Evolutionary conservation across 2,888 invertebrate genomes (phyloP).

Genomic region (Drosophila nr. perissopoda): DNA sequence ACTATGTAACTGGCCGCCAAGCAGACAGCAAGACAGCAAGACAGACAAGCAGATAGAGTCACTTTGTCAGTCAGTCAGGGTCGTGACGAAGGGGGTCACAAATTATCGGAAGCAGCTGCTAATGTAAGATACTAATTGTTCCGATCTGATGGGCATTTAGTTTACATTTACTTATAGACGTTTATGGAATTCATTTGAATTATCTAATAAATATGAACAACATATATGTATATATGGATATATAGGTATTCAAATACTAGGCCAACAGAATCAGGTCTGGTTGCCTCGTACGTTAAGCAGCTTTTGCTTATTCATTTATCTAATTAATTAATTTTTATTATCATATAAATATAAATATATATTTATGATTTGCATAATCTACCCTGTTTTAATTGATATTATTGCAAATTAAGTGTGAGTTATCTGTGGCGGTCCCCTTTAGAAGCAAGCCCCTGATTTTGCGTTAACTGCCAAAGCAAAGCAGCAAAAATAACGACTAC

Average conservation of each 20-base stretch:
- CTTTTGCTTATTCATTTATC: not conserved
- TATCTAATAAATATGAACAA: not conserved
- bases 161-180: not conserved
- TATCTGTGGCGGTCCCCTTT: not conserved
- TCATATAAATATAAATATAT: not conserved
- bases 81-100: constrained; percentile 42
- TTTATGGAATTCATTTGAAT: not conserved
- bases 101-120: constrained; percentile 11
- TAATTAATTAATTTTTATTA: not conserved
- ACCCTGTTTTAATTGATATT: not conserved
- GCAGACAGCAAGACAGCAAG: constrained; percentile 26
- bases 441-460: constrained; percentile 28
- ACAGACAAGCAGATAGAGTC: constrained; percentile 1
- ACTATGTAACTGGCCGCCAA: constrained; percentile 57
- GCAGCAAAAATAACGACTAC: constrained; percentile 8
- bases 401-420: not conserved
- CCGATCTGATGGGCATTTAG: not conserved
- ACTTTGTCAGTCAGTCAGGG: constrained; percentile 39
- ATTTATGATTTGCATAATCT: not conserved
- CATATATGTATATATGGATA: no score
- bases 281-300: not conserved
- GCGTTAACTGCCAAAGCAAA: constrained; percentile 11
- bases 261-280: not conserved
- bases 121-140: constrained; percentile 13
- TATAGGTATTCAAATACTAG: not conserved